A percentile compares a stretch with the other conserved stretches of the same genome.
These are phyloP conservation scores for Trichoplusia ni DNA, from an alignment of 1,140 invertebrate species.

Conservation along the genomic window DNA sequence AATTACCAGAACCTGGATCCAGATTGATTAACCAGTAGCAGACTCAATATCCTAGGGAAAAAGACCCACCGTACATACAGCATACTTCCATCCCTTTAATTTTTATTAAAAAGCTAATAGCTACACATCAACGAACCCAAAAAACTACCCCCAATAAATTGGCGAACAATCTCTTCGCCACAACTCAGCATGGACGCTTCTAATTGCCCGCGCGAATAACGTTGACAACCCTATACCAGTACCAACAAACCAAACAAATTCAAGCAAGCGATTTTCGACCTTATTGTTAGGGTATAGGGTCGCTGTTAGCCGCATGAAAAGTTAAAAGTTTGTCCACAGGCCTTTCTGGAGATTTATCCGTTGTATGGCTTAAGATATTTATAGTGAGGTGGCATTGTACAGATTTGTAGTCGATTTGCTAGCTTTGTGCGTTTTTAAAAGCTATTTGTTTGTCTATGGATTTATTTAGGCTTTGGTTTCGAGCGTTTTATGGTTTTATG, in stretches of 20 bases:
- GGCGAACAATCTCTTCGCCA: neutral
- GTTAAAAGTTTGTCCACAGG: neutral
- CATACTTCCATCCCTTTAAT: too few relatives aligned
- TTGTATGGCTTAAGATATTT: constrained; percentile 48
- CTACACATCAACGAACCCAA: neutral
- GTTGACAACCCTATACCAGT: constrained; percentile 39
- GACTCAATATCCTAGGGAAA: too few relatives aligned
- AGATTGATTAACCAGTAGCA: too few relatives aligned
- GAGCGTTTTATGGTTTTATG: neutral
- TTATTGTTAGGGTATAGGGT: neutral
- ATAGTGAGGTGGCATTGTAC: constrained; percentile 42
- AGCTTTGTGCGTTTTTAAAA: constrained; percentile 36
- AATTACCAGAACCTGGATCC: too few relatives aligned
- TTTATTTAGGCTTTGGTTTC: neutral
- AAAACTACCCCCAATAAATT: neutral
- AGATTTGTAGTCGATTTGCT: constrained; percentile 67
- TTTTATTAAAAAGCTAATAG: too few relatives aligned
- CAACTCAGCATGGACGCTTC: constrained; percentile 39
- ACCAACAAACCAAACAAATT: too few relatives aligned
- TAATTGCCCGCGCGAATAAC: constrained; percentile 47
- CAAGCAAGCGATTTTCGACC: constrained; percentile 6
- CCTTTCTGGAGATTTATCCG: constrained; percentile 11
- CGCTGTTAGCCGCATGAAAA: neutral
- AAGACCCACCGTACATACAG: too few relatives aligned
- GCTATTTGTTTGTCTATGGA: constrained; percentile 8